Conservation (phyloP, 2,797 vertebrate genomes). For the Notolabrus celidotus region DNA sequence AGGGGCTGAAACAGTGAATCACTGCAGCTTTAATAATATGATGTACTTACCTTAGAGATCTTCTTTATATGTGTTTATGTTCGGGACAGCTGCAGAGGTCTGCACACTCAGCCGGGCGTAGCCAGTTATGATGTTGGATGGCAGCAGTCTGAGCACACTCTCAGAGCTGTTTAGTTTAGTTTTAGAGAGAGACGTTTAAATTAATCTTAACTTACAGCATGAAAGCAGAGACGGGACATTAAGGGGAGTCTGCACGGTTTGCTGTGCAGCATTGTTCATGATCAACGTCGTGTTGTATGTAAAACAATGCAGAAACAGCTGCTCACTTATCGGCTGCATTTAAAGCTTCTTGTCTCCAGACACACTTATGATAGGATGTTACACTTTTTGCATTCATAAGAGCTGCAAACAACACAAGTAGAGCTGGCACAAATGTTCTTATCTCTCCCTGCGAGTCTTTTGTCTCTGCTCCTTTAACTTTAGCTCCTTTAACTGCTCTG, state of each 20-base stretch:
- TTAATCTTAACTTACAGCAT: not conserved
- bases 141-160: too few relatives aligned
- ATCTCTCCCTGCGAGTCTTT: conserved; percentile 16
- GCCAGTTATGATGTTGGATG: too few relatives aligned
- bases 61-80: not conserved
- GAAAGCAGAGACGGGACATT: too few relatives aligned
- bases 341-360: conserved; percentile 43
- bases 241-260: not conserved
- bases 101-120: not conserved
- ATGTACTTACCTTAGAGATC: not conserved
- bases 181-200: not conserved
- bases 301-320: conserved; percentile 5
- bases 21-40: not conserved
- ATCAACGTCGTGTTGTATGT: not conserved
- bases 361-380: conserved; percentile 25
- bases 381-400: conserved; percentile 13
- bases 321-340: conserved; percentile 4
- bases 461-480: not conserved
- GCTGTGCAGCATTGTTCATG: not conserved
- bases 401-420: not conserved
- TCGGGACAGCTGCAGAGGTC: too few relatives aligned
- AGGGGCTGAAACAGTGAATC: too few relatives aligned
- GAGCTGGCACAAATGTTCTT: conserved; percentile 16
- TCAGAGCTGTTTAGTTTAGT: not conserved
- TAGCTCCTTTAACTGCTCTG: not conserved